Conservation (phyloP, 2,888 invertebrate species). For the Heliconius aoede region DNA sequence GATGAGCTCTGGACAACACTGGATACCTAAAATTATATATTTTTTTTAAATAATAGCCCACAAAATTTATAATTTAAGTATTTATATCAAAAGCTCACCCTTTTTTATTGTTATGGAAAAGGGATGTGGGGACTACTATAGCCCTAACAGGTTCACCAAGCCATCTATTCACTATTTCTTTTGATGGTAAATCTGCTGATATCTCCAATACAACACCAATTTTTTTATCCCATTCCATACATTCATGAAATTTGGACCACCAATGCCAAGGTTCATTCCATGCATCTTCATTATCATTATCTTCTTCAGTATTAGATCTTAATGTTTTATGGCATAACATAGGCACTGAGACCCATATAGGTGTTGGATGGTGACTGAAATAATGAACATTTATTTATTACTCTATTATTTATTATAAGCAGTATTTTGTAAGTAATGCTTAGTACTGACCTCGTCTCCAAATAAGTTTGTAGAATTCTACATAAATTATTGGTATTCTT, state of each 20-base stretch:
- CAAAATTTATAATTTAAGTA: background rate
- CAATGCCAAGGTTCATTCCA: constrained; percentile 90
- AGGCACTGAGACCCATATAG: constrained; percentile 88
- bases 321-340: constrained; percentile 76
- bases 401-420: background rate
- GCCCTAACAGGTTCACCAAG: constrained; percentile 96
- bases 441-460: constrained; percentile 66
- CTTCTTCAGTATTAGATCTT: constrained; percentile 65
- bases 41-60: background rate
- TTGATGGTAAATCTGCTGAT: constrained; percentile 90
- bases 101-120: constrained; percentile 94
- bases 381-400: constrained; percentile 15
- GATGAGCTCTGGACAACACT: constrained; percentile 88
- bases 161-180: constrained; percentile 91
- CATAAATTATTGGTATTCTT: constrained; percentile 84
- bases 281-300: constrained; percentile 71
- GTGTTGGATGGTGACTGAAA: constrained; percentile 72
- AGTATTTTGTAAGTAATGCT: background rate
- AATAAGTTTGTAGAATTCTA: constrained; percentile 81
- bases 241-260: constrained; percentile 90
- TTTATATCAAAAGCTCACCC: constrained; percentile 83
- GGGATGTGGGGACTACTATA: constrained; percentile 90
- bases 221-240: constrained; percentile 80
- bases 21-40: constrained; percentile 76
- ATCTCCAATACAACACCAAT: constrained; percentile 91